phyloP scores from a whole-genome alignment of 2,113 vertebrate genomes.

The Larimichthys crocea region DNA sequence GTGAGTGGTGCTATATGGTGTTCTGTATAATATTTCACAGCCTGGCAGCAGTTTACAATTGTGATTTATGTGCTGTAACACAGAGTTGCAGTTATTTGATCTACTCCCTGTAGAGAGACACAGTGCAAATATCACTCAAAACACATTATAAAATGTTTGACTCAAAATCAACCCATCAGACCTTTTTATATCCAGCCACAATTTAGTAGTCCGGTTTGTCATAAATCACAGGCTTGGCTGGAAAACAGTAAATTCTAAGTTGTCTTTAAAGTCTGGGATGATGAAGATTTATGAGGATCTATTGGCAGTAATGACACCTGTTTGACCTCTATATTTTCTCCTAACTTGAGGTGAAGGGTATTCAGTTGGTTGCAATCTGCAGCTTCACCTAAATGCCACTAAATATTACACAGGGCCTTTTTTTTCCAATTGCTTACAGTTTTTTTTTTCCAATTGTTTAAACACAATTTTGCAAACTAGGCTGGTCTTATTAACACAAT shows the following conservation, averaged over 20 bases:
- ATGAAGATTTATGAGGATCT: too few relatives aligned
- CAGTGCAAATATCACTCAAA: conserved; percentile 1
- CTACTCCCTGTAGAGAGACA: background rate
- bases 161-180: background rate
- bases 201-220: background rate
- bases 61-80: background rate
- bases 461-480: too few relatives aligned
- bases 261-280: too few relatives aligned
- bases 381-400: too few relatives aligned
- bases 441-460: too few relatives aligned
- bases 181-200: background rate
- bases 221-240: conserved; percentile 16
- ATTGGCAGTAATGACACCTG: too few relatives aligned
- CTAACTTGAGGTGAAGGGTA: too few relatives aligned
- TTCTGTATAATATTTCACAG: background rate
- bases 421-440: too few relatives aligned
- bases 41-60: background rate
- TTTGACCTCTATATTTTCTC: too few relatives aligned
- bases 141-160: conserved; percentile 11
- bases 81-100: background rate
- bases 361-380: too few relatives aligned
- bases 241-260: background rate
- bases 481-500: too few relatives aligned
- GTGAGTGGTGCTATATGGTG: background rate
- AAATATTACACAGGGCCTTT: background rate